phyloP scores from a whole-genome alignment of 2,888 invertebrate genomes.

The Cybosia mesomella region DNA sequence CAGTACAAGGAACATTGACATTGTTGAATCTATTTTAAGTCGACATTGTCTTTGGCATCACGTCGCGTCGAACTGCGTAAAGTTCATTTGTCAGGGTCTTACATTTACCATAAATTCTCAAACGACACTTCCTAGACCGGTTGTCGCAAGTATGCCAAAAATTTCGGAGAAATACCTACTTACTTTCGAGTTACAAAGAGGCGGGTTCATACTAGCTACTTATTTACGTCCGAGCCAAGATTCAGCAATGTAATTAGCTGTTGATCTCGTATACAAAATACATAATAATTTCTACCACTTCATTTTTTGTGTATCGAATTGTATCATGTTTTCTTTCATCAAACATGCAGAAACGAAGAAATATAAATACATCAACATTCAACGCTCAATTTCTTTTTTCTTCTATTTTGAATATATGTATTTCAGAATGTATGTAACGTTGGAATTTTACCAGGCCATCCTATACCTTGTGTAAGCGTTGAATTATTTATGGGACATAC shows the following conservation, averaged over 20 bases:
- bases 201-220: constrained; percentile 50
- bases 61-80: constrained; percentile 69
- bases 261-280: constrained; percentile 32
- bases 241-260: constrained; percentile 54
- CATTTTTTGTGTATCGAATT: constrained; percentile 42
- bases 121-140: constrained; percentile 62
- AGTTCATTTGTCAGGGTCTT: constrained; percentile 76
- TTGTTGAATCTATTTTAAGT: constrained; percentile 72
- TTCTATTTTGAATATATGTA: constrained; percentile 47
- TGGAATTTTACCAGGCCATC: constrained; percentile 49
- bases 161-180: constrained; percentile 46
- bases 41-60: constrained; percentile 69
- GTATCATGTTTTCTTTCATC: constrained; percentile 33
- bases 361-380: constrained; percentile 47
- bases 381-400: constrained; percentile 50
- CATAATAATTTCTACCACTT: constrained; percentile 49
- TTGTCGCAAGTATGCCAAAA: constrained; percentile 60
- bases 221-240: constrained; percentile 49
- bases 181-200: constrained; percentile 52
- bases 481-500: constrained; percentile 52
- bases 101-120: constrained; percentile 67
- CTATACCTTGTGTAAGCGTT: constrained; percentile 49
- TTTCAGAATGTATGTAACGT: too few relatives aligned
- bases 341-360: constrained; percentile 29
- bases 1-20: constrained; percentile 62